Conservation (phyloP, 2,113 vertebrate genomes). For the Labeo rohita region DNA sequence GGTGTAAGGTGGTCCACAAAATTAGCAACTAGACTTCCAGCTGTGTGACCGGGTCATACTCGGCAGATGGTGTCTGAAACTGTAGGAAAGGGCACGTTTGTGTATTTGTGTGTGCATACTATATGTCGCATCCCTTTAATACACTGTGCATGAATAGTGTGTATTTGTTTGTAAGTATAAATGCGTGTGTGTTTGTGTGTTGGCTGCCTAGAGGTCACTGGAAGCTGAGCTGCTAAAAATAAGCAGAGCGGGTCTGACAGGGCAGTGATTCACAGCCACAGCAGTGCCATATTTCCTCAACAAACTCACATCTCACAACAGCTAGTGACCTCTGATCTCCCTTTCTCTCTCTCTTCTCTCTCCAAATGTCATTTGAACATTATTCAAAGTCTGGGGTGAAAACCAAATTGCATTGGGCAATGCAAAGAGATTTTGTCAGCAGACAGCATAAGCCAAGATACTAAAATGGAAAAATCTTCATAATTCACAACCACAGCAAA, state of each 20-base stretch:
- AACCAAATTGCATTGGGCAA: background rate
- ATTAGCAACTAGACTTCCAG: constrained; percentile 29
- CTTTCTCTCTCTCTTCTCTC: constrained; percentile 7
- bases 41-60: constrained; percentile 49
- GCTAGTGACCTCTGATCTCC: background rate
- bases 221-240: constrained; percentile 53
- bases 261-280: constrained; percentile 38
- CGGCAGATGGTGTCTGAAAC: constrained; percentile 54
- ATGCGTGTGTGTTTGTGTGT: constrained; percentile 11
- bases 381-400: constrained; percentile 4
- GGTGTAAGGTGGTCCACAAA: constrained; percentile 47
- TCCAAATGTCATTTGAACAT: background rate
- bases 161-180: constrained; percentile 9
- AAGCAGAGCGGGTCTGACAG: constrained; percentile 40
- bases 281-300: constrained; percentile 33
- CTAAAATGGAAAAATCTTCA: background rate
- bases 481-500: background rate
- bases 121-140: background rate
- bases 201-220: constrained; percentile 49
- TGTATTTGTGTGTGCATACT: constrained; percentile 30
- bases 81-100: constrained; percentile 35
- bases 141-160: background rate
- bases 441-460: background rate
- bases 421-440: background rate
- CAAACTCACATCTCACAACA: constrained; percentile 34